Evolutionary conservation across 2,113 vertebrate genomes (phyloP).

Genomic region (Egretta garzetta): DNA sequence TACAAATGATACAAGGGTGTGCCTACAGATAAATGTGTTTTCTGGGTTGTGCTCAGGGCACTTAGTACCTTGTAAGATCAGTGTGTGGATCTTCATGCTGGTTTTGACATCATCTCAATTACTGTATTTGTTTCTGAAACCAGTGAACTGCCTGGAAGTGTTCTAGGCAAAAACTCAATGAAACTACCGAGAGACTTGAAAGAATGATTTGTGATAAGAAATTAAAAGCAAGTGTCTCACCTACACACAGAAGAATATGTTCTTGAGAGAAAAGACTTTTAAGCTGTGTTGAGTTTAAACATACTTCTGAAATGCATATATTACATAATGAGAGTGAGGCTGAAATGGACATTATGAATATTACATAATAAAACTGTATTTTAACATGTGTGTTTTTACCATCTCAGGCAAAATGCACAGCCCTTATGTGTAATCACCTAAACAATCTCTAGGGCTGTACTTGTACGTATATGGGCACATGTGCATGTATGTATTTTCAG

Average conservation of each 20-base stretch:
- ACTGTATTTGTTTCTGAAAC: constrained; percentile 6
- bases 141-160: not conserved
- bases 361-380: not conserved
- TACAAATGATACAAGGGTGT: not conserved
- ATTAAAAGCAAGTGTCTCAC: not conserved
- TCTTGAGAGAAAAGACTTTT: not conserved
- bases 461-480: not conserved
- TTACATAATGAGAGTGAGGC: not conserved
- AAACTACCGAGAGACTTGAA: not conserved
- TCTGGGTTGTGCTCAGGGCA: not conserved
- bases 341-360: not conserved
- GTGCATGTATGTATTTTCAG: not conserved
- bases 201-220: not conserved
- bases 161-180: not conserved
- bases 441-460: not conserved
- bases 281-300: not conserved
- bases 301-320: not conserved
- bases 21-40: not conserved
- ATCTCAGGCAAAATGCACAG: not conserved
- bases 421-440: not conserved
- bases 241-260: not conserved
- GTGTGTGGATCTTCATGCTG: rapidly evolving
- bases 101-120: not conserved
- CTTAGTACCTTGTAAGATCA: not conserved
- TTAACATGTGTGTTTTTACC: not conserved